Evolutionary conservation across 2,888 invertebrate genomes (phyloP).

Genomic region (Ischnura elegans): DNA sequence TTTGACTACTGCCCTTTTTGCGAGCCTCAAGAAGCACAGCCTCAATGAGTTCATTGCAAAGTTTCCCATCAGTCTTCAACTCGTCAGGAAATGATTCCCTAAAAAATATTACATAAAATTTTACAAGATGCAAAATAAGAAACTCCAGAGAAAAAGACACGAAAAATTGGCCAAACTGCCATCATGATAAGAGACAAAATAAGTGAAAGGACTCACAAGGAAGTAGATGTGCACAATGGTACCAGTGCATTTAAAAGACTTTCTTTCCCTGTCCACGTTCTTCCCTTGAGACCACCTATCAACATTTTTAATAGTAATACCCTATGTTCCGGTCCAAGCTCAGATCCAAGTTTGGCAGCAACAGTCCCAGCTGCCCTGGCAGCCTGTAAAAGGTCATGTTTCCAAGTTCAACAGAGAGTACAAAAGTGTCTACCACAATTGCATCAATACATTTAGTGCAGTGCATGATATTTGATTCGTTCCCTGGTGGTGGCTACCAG

Average conservation of each 20-base stretch:
- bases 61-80: conserved; percentile 53
- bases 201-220: neutral
- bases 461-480: neutral
- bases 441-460: too few relatives aligned
- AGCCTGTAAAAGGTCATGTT: conserved; percentile 81
- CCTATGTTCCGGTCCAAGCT: conserved; percentile 83
- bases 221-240: conserved; percentile 68
- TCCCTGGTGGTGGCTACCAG: neutral
- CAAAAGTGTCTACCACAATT: too few relatives aligned
- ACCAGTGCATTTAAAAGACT: conserved; percentile 84
- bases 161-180: neutral
- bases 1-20: conserved; percentile 81
- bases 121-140: neutral
- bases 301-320: conserved; percentile 84
- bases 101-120: conserved; percentile 70
- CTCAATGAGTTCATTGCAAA: conserved; percentile 78
- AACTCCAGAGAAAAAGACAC: neutral
- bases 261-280: conserved; percentile 95
- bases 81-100: conserved; percentile 78
- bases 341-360: conserved; percentile 84
- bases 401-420: neutral
- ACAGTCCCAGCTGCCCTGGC: conserved; percentile 91
- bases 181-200: neutral
- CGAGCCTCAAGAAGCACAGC: conserved; percentile 88
- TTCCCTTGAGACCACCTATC: conserved; percentile 86